Percentiles rank a stretch among this genome's conserved stretches.
phyloP scores from a whole-genome alignment of 2,888 invertebrate species.

The Keiferia lycopersicella region DNA sequence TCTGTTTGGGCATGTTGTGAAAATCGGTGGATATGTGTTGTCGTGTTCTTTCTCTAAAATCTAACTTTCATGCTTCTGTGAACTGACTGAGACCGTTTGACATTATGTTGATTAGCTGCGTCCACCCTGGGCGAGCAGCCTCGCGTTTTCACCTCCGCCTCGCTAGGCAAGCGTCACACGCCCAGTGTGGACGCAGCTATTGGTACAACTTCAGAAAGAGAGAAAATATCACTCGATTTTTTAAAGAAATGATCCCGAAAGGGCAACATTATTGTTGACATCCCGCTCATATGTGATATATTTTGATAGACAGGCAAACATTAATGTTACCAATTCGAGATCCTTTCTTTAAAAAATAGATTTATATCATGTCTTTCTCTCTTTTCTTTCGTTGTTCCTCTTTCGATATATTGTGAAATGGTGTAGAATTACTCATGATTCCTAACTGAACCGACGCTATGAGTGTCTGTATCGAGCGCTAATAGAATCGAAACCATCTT shows the following conservation, averaged over 20 bases:
- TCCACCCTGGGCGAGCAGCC: too few relatives aligned
- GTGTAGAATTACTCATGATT: not conserved
- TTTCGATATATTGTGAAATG: not conserved
- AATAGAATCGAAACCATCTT: not conserved
- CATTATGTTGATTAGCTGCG: not conserved
- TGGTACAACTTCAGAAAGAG: not conserved
- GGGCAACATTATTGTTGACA: too few relatives aligned
- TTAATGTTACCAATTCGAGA: too few relatives aligned
- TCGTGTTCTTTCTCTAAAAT: constrained; percentile 46
- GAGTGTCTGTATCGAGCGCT: constrained; percentile 24
- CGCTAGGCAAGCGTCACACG: too few relatives aligned
- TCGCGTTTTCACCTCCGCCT: too few relatives aligned
- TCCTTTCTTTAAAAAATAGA: too few relatives aligned
- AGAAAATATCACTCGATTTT: too few relatives aligned
- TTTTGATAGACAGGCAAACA: too few relatives aligned
- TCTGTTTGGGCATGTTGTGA: constrained; percentile 30
- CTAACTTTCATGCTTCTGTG: constrained; percentile 54
- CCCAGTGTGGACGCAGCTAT: too few relatives aligned
- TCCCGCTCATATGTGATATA: too few relatives aligned
- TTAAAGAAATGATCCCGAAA: too few relatives aligned
- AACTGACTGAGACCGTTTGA: constrained; percentile 31
- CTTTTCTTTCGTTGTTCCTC: not conserved
- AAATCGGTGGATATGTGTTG: constrained; percentile 38
- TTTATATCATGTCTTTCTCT: not conserved
- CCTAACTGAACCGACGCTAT: not conserved